Conservation (phyloP, 2,888 invertebrate species). For the Troides helena region DNA sequence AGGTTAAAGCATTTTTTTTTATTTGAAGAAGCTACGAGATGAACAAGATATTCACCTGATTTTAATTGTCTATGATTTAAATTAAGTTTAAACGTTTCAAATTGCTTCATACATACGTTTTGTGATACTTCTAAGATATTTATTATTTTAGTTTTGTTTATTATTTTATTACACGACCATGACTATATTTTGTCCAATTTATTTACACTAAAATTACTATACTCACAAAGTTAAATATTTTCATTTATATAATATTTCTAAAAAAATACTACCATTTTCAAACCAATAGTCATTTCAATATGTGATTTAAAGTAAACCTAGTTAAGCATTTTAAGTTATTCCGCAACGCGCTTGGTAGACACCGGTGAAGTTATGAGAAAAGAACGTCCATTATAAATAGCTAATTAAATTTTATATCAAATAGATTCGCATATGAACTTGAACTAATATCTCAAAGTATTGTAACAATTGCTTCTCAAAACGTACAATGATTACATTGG, state of each 20-base stretch:
- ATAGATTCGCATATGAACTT: conserved; percentile 24
- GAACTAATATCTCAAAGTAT: conserved; percentile 19
- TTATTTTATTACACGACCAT: too few relatives aligned
- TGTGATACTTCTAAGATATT: too few relatives aligned
- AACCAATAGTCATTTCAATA: background rate
- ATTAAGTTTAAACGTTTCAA: too few relatives aligned
- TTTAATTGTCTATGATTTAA: too few relatives aligned
- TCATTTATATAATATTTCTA: background rate
- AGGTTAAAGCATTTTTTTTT: too few relatives aligned
- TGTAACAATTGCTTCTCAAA: conserved; percentile 19
- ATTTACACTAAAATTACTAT: too few relatives aligned
- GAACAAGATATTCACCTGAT: too few relatives aligned
- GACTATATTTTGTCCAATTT: too few relatives aligned
- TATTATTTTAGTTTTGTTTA: too few relatives aligned
- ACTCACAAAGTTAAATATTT: too few relatives aligned
- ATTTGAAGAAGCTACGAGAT: too few relatives aligned
- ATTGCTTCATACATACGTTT: too few relatives aligned
- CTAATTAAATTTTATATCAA: conserved; percentile 16
- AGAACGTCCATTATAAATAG: conserved; percentile 5
- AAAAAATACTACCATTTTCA: background rate
- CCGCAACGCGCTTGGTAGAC: background rate
- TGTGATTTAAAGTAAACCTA: background rate
- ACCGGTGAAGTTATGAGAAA: background rate
- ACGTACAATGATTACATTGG: conserved; percentile 31
- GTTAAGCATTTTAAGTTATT: background rate